A percentile compares a stretch with the other conserved stretches of the same genome.
Evolutionary conservation across 2,888 invertebrate genomes (phyloP).

Genomic region (Auanema sp.): DNA sequence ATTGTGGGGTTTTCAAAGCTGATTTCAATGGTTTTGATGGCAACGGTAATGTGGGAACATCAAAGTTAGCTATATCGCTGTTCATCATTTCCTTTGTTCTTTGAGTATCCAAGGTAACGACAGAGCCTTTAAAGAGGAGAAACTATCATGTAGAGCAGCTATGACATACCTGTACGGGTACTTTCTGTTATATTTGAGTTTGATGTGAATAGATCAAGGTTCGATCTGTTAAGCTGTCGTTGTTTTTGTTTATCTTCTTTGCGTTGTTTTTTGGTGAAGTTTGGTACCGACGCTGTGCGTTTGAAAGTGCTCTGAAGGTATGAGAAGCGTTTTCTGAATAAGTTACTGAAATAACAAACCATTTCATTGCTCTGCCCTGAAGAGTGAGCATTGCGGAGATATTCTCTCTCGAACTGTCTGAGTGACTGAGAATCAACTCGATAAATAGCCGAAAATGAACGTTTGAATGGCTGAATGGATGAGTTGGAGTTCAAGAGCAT

Average conservation of each 20-base stretch:
- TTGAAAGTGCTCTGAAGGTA: conserved; percentile 46
- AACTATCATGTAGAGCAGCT: not conserved
- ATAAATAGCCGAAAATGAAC: conserved; percentile 40
- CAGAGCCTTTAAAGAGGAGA: conserved; percentile 20
- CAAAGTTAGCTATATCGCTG: conserved; percentile 25
- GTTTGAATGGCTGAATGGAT: conserved; percentile 44
- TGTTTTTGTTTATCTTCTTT: conserved; percentile 13
- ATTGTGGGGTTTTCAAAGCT: conserved; percentile 33
- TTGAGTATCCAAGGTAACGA: conserved; percentile 31
- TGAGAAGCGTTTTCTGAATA: not conserved
- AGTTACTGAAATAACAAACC: conserved; percentile 3
- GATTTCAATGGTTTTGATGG: conserved; percentile 33
- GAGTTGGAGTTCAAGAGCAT: conserved; percentile 27
- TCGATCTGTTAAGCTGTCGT: conserved; percentile 22
- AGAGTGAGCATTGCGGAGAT: conserved; percentile 35
- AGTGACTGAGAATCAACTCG: conserved; percentile 57
- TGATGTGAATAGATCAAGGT: conserved; percentile 35
- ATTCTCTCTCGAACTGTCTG: conserved; percentile 55
- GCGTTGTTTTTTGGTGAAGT: conserved; percentile 45
- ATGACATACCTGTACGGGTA: conserved; percentile 20
- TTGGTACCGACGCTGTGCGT: conserved; percentile 56
- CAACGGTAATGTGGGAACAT: conserved; percentile 18
- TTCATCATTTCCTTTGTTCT: conserved; percentile 21
- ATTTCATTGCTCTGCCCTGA: not conserved
- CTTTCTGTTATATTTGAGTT: conserved; percentile 39